Base-by-base conservation (phyloP, 2,113 vertebrate species). In the Glaucidium brasilianum region DNA sequence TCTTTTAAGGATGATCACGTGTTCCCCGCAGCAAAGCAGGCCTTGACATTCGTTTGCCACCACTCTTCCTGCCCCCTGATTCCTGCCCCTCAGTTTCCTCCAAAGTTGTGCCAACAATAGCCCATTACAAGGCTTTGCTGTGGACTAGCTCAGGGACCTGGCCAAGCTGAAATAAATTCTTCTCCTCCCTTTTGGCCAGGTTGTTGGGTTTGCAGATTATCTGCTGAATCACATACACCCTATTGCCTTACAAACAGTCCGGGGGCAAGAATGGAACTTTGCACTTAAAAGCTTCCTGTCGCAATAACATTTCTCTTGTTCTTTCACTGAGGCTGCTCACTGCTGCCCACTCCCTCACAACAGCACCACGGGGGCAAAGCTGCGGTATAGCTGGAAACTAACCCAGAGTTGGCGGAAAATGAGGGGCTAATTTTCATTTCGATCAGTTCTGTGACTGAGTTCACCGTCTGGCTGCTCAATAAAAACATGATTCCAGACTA, bases 251-350 rank as follows among this genome's bases (percentile, higher is more conserved):
- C 2, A 66, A 62, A 45, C 50, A 27, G 59, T 4, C 18, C 4
- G 0, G 49, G 73, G 90, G 6, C 8, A 0, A 78, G 47, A 82
- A 81, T 4, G 12, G 85, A 90, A 93, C 94, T 97, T 96, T 95
- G 96, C 71, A 85, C 91, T 83, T 15, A 43, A 68, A 56, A 39
- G 39, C 71, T 22, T 75, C 23, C 43, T 59, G 90, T 67, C 60
- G 47, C 43, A 58, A 50, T 1, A 49, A 39, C 39, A 12, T 34
- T 23, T 13, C 11, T 26, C 74, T 22, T 18, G 43, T 26, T 52
- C 12, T 52, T 30, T 11, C 72, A 39, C 1, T 0, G 1, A 39
- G 39, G 35, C 22, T 37, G 68, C 35, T 90, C 16, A 0, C 30
- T 47, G 43, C 81, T 64, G 60, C 55, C 39, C 19, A 2, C 34